Evolutionary conservation across 2,797 vertebrate genomes (phyloP).

Genomic region (Eulemur mongoz): DNA sequence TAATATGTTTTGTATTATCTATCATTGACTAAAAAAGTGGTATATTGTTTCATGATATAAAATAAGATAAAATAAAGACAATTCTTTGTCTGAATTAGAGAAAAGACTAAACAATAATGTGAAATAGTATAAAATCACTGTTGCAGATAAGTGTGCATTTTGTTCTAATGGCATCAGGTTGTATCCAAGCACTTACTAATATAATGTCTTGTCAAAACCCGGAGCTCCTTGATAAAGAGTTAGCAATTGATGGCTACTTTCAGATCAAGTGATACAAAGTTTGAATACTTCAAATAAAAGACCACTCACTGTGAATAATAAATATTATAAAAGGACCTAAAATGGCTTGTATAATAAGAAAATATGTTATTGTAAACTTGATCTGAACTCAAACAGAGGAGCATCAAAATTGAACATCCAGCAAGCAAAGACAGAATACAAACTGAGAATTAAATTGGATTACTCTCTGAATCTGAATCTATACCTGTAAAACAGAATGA

Average conservation of each 20-base stretch:
- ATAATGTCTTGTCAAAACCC: neutral
- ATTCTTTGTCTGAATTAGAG: neutral
- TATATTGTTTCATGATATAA: neutral
- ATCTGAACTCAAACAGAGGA: neutral
- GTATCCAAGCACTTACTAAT: neutral
- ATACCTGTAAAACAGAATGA: neutral
- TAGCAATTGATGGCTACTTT: neutral
- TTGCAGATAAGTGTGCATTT: neutral
- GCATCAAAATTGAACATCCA: neutral
- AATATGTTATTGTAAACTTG: neutral
- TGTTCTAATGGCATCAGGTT: neutral
- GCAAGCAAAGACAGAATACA: neutral
- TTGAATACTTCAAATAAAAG: neutral
- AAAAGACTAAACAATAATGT: neutral
- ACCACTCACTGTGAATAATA: neutral
- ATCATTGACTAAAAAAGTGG: neutral
- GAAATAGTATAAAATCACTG: neutral
- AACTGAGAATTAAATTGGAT: neutral
- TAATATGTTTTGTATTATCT: neutral
- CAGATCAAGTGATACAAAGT: neutral
- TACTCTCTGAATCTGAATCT: slow-evolving; percentile 13
- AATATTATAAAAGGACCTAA: neutral
- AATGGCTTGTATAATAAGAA: neutral
- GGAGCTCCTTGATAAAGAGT: neutral
- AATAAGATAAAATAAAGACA: slow-evolving; percentile 29